Conservation (phyloP, 2,113 vertebrate species). For the Riparia riparia region DNA sequence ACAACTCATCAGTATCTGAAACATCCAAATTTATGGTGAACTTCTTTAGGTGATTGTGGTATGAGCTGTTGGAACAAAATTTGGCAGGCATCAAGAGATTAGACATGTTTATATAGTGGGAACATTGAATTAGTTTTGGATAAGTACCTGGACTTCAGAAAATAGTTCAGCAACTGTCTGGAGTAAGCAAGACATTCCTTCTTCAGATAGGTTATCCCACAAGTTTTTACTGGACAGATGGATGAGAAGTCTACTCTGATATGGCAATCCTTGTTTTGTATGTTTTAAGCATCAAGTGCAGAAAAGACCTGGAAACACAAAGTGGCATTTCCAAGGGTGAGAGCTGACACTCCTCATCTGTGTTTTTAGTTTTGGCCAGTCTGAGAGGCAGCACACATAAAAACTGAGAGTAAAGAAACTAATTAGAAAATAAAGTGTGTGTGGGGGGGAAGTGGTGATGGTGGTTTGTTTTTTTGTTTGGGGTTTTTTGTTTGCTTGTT, state of each 20-base stretch:
- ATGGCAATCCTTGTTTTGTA: neutral
- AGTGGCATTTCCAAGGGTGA: neutral
- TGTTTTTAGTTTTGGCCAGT: neutral
- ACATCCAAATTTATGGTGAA: neutral
- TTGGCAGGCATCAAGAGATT: neutral
- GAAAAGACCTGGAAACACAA: neutral
- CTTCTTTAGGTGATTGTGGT: neutral
- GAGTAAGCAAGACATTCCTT: conserved; percentile 20
- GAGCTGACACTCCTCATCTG: neutral
- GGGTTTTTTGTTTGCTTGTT: neutral
- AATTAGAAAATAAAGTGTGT: neutral
- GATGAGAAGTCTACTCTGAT: neutral
- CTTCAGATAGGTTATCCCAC: neutral
- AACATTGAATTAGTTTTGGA: conserved; percentile 30
- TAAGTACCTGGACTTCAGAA: neutral
- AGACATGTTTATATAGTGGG: neutral
- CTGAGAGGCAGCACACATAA: neutral
- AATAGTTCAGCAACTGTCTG: neutral
- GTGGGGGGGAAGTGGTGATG: neutral
- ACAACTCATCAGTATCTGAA: neutral
- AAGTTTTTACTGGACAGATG: neutral
- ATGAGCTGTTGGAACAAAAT: conserved; percentile 4
- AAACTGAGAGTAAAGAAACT: neutral
- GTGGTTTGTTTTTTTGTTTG: neutral
- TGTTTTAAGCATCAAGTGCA: neutral